Percentiles rank a stretch among this genome's conserved stretches.
phyloP scores from a whole-genome alignment of 2,888 invertebrate species.

The Cheilosia grossa region DNA sequence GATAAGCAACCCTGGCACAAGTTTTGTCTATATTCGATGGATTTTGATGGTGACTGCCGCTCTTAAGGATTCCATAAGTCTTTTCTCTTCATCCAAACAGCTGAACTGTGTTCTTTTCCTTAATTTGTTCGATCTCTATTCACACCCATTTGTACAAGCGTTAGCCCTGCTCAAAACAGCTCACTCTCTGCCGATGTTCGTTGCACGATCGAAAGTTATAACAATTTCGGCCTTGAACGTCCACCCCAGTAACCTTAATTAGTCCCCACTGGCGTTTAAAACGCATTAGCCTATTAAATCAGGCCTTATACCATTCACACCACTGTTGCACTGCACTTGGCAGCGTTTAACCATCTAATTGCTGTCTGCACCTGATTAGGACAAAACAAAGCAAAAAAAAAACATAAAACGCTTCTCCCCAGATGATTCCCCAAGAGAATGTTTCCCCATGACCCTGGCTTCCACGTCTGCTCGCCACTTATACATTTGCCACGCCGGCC shows the following conservation, averaged over 20 bases:
- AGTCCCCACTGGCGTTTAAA: background rate
- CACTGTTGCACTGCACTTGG: conserved; percentile 2
- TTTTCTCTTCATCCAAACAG: no score
- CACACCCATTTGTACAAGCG: no score
- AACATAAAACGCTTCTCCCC: background rate
- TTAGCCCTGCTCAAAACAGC: no score
- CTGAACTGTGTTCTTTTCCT: no score
- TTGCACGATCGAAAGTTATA: no score
- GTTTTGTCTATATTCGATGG: no score
- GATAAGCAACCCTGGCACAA: no score
- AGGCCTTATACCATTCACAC: conserved; percentile 5
- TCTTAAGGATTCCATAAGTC: no score
- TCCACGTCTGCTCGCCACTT: conserved; percentile 33
- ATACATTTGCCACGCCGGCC: conserved; percentile 45
- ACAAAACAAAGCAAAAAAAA: background rate
- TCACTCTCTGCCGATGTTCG: no score
- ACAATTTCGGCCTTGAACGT: no score
- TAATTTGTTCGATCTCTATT: no score
- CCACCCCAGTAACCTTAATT: background rate
- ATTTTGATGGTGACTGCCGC: no score
- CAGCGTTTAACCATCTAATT: conserved; percentile 36
- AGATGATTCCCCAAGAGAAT: conserved; percentile 44
- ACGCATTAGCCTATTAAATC: conserved; percentile 12
- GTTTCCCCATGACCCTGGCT: conserved; percentile 58
- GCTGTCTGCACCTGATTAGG: conserved; percentile 23